Percentiles rank a stretch among this genome's conserved stretches.
Conservation (phyloP, 2,113 vertebrate genomes). For the Microtus pennsylvanicus region DNA sequence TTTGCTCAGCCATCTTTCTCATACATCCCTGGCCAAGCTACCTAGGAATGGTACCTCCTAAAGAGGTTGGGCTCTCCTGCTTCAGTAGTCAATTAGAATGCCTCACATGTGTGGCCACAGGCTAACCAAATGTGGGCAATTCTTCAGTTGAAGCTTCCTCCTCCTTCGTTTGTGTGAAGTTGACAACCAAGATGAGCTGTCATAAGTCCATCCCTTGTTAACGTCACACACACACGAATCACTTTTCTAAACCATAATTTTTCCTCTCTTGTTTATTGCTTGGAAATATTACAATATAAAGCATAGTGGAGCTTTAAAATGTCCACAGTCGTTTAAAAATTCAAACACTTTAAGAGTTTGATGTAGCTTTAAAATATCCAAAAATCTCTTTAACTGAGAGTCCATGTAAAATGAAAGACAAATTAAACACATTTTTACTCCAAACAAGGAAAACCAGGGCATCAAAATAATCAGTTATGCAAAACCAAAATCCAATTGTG, state of each 20-base stretch:
- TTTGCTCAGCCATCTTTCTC: not conserved
- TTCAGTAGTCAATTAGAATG: not conserved
- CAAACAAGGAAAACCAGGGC: not conserved
- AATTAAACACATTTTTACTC: not conserved
- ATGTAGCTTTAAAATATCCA: not conserved
- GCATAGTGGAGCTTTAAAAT: not conserved
- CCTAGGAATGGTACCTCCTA: not conserved
- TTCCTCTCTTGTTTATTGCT: not conserved
- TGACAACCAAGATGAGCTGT: not conserved
- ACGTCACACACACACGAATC: not conserved
- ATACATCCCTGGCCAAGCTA: not conserved
- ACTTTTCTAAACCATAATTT: not conserved
- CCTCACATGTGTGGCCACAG: not conserved
- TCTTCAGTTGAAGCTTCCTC: not conserved
- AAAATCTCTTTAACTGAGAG: not conserved
- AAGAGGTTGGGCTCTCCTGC: not conserved
- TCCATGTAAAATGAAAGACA: not conserved
- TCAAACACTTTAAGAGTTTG: not conserved
- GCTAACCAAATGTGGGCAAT: not conserved
- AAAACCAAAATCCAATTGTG: not conserved
- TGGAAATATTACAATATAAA: not conserved
- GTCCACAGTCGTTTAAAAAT: not conserved
- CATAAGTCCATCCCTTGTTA: not conserved
- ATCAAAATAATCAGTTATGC: not conserved
- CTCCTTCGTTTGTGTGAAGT: not conserved